phyloP scores from a whole-genome alignment of 2,113 vertebrate genomes.

The Daubentonia madagascariensis region DNA sequence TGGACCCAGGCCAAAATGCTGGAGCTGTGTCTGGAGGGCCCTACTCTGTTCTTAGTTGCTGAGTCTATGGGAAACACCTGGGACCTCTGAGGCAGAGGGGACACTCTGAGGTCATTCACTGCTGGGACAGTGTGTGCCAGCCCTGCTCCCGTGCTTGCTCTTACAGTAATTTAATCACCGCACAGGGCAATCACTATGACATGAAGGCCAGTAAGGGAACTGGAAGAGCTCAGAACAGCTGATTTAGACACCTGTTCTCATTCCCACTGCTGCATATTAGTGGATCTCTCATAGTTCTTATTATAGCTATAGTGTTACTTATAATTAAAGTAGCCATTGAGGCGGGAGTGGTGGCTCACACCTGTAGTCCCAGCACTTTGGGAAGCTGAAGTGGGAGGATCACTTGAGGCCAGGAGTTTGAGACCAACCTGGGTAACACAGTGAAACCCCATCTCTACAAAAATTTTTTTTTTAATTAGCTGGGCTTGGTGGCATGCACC shows the following conservation, averaged over 20 bases:
- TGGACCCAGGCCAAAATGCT: no score
- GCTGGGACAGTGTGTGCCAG: no score
- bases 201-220: not conserved
- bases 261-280: not conserved
- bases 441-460: no score
- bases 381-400: no score
- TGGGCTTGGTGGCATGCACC: no score
- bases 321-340: not conserved
- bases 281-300: not conserved
- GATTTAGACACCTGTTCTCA: not conserved
- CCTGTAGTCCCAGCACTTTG: no score
- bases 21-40: fast-evolving
- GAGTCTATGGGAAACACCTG: not conserved
- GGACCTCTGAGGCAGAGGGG: not conserved
- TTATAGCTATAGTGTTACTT: not conserved
- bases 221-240: no score
- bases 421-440: no score
- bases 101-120: not conserved
- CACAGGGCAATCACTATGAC: not conserved
- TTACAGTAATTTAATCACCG: not conserved
- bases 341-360: no score
- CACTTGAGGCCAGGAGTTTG: no score
- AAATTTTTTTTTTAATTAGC: no score
- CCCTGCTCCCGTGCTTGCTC: not conserved
- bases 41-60: not conserved